Conservation (phyloP, 2,113 vertebrate species). For the Hippocampus guttulatus region DNA sequence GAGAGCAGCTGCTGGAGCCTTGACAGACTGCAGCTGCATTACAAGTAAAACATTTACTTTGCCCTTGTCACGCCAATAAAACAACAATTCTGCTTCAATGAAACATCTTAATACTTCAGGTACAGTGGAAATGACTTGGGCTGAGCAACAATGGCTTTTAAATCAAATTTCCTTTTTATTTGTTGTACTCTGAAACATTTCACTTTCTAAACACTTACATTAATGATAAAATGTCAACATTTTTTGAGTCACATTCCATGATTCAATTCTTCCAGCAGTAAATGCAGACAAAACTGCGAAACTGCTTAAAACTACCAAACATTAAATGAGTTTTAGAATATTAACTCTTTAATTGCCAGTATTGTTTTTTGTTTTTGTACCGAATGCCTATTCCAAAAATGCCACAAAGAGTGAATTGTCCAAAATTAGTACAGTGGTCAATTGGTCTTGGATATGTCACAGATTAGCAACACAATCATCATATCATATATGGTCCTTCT, state of each 20-base stretch:
- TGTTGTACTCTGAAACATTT: not conserved
- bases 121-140: not conserved
- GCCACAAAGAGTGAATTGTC: too few relatives aligned
- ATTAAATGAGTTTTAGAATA: too few relatives aligned
- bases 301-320: too few relatives aligned
- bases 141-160: not conserved
- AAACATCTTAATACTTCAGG: not conserved
- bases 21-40: constrained; percentile 72
- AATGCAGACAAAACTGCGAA: too few relatives aligned
- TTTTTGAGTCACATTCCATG: not conserved
- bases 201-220: not conserved
- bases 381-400: too few relatives aligned
- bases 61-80: constrained; percentile 52
- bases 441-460: too few relatives aligned
- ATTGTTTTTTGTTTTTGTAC: too few relatives aligned
- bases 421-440: too few relatives aligned
- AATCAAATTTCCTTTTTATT: not conserved
- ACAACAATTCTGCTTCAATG: not conserved
- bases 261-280: not conserved
- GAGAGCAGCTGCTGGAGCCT: constrained; percentile 68
- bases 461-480: too few relatives aligned
- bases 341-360: too few relatives aligned
- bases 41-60: constrained; percentile 65
- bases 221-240: not conserved
- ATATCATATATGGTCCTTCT: too few relatives aligned